Evolutionary conservation across 2,888 invertebrate species (phyloP), one percentile per base, ranked within the genome.

Genomic region (Micoletzkya japonica): DNA sequence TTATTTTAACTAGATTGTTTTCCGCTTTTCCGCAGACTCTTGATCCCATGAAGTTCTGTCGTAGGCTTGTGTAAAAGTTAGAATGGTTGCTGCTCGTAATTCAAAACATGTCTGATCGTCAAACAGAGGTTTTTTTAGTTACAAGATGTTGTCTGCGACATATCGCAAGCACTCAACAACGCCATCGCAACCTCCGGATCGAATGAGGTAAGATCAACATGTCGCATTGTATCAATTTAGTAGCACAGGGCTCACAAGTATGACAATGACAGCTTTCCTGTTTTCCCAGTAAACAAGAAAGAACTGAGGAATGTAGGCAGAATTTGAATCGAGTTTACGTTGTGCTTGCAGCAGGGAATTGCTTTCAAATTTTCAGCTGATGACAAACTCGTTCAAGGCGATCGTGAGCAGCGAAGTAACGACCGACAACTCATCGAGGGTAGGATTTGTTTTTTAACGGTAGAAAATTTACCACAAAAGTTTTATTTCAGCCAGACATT

Each of bases 131-230:
- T n/a, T 52, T 30, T 26, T 52, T n/a, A 67, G 57, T 54, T 67
- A 26, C 57, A 72, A 50, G 73, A 73, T 28, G 71, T 73, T n/a
- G 63, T 73, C 28, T 69, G 69, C 49, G 73, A 73, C 28, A 69
- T 67, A 20, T 39, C 64, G n/a, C 36, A 70, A 14, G 54, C 59
- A 26, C 17, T 70, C 20, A 68, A 70, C 28, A 61, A 71, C 52
- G 57, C 73, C 14, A 58, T 71, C 20, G 67, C 68, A 36, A 67
- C 73, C 20, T 71, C 73, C 20, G 52, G 58, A 4, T 26, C 60
- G 14, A 56, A 68, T 30, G 73, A 73, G 20, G 73, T 73, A 10
- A 34, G 68, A 30, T 54, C 10, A 24, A 44, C 44, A 14, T 44
- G 44, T 44, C 10, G 10, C 10, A 44, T 44, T 20, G 20, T 44